Evolutionary conservation across 92 coral and sea anemone genomes (phyloP), one percentile per base, ranked within the genome.

Genomic region (Meandrina meandrites): DNA sequence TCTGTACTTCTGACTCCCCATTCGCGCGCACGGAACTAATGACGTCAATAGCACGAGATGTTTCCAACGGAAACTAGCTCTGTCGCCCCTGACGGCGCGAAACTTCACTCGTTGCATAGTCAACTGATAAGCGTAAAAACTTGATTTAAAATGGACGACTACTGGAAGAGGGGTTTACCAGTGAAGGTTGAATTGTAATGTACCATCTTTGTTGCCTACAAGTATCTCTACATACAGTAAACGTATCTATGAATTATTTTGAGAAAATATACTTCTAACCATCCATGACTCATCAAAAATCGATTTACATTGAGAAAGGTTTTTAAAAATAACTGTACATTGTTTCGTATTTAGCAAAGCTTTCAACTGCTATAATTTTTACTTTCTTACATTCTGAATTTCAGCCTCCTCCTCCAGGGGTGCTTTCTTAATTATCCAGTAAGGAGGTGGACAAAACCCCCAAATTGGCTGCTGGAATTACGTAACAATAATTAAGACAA

Each of bases 311-410:
- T n/a, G 16, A 27, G 40, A 2, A 6, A 7, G n/a, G 5, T 74
- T 24, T 22, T 32, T 8, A 40, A 74, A 74, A 74, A 74, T 74
- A 74, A 40, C 78, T 74, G 50, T 74, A 74, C 78, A 74, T 22
- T 74, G 27, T 45, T 77, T 30, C 19, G 1, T 54, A 77, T 48
- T 77, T 12, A 30, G 4, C 35, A 24, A 24, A 60, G 68, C 13
- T 4, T 21, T 58, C n/a, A 14, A 7, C 67, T 58, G n/a, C n/a
- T n/a, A n/a, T n/a, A n/a, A n/a, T n/a, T n/a, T n/a, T n/a, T n/a
- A 24, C 21, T 58, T 58, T 60, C 30, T 60, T 60, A 22, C 30
- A 17, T 6, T n/a, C n/a, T n/a, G 24, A 76, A 16, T 32, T 47
- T 37, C 17, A 40, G 16, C 34, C 4, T 5, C 19, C 16, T 16